Base-by-base conservation (phyloP, 2,113 vertebrate genomes). In the Oplegnathus fasciatus region DNA sequence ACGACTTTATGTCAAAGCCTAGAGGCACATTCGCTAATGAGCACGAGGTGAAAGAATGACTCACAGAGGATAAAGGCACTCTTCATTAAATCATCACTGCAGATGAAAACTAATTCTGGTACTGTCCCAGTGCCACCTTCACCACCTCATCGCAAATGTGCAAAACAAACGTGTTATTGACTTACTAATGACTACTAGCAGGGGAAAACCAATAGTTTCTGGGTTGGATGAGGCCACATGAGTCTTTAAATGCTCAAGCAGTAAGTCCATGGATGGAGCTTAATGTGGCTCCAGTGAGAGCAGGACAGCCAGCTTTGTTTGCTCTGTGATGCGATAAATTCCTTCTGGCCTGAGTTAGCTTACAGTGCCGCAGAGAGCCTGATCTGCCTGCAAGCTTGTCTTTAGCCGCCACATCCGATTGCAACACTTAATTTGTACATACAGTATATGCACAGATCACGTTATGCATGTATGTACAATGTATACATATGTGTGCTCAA, bases 321-420 rank as follows among this genome's bases (percentile, higher is more conserved):
- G 50, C 70, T 82, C 67, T 81, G 85, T 88, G 88, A 86, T 78
- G 73, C 40, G 64, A 87, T 82, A 44, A 86, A 87, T 66, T 82
- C 76, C 79, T 42, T 73, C 75, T 75, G 81, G 13, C 61, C 83
- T 30, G 68, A 72, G 72, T 50, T 57, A 65, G 69, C 55, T 84
- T 44, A 85, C 30, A 64, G 50, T 9, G 78, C 42, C 61, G 65
- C 55, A 66, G 40, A 50, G 34, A 75, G 44, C 68, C 73, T 82
- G 86, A 83, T 86, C 82, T 70, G 52, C 78, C 75, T 57, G 50
- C 30, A 82, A 55, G 50, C 81, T 70, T 66, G 67, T 77, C 60
- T 77, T 34, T 24, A 2, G 26, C 60, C 55, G 55, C 28, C 9
- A 67, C 42, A 73, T 90, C 82, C 78, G 89, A 86, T 74, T 84